Conservation (phyloP, 92 coral and sea anemone genomes). For the Diadumene lineata region DNA sequence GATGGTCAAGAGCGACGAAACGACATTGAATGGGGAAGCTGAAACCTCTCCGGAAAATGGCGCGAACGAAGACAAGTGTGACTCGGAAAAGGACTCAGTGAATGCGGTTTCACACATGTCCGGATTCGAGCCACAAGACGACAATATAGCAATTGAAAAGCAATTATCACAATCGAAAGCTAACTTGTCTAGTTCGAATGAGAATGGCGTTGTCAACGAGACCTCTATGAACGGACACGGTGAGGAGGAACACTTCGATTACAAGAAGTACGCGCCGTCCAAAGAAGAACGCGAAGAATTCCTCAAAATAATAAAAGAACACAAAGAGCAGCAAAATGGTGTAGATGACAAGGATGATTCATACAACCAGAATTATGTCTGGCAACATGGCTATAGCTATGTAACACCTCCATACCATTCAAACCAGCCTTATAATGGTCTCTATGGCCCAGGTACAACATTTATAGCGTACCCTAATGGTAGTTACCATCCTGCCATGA, state of each 20-base stretch:
- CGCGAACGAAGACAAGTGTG: slow-evolving; percentile 43
- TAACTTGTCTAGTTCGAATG: slow-evolving; percentile 59
- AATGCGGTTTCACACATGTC: slow-evolving; percentile 59
- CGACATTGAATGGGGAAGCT: slow-evolving; percentile 39
- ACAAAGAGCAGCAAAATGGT: slow-evolving; percentile 46
- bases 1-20: slow-evolving; percentile 39
- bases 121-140: slow-evolving; percentile 66
- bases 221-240: slow-evolving; percentile 36
- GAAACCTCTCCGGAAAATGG: slow-evolving; percentile 33
- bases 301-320: slow-evolving; percentile 75
- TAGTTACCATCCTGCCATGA: slow-evolving; percentile 53
- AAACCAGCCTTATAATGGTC: slow-evolving; percentile 35
- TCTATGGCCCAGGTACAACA: slow-evolving; percentile 40
- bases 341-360: slow-evolving; percentile 51
- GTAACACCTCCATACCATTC: slow-evolving; percentile 56
- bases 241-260: slow-evolving; percentile 78
- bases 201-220: slow-evolving; percentile 37
- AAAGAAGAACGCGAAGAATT: slow-evolving; percentile 74
- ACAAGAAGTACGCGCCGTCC: slow-evolving; percentile 78
- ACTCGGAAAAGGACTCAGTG: slow-evolving; percentile 39
- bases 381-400: slow-evolving; percentile 69
- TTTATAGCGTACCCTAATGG: slow-evolving; percentile 61
- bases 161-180: slow-evolving; percentile 77
- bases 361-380: slow-evolving; percentile 43
- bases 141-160: slow-evolving; percentile 81